phyloP scores from a whole-genome alignment of 2,113 vertebrate genomes.

The Motacilla alba region DNA sequence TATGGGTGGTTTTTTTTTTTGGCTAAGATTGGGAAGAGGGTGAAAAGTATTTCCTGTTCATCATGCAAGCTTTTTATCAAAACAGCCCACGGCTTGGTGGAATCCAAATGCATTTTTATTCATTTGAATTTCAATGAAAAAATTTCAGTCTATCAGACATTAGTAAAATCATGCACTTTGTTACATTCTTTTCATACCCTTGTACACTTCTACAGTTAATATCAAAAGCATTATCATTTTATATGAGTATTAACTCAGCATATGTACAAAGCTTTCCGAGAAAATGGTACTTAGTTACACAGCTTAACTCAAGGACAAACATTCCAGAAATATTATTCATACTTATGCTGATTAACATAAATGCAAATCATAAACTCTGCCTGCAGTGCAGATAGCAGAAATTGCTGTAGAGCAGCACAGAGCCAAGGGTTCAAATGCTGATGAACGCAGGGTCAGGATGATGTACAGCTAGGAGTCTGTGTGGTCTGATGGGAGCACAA shows the following conservation, averaged over 20 bases:
- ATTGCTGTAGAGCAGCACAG: not conserved
- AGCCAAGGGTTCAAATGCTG: not conserved
- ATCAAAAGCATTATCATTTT: slow-evolving; percentile 42
- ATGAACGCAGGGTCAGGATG: not conserved
- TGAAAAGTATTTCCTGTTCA: not conserved
- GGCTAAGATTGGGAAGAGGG: not conserved
- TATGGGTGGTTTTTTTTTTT: not conserved
- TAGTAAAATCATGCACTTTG: slow-evolving; percentile 13
- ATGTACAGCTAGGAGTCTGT: not conserved
- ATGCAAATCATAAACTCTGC: slow-evolving; percentile 48
- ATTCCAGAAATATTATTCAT: slow-evolving; percentile 64
- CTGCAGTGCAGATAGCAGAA: slow-evolving; percentile 6
- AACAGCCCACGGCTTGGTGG: not conserved
- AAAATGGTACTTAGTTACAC: not conserved
- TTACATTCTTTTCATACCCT: slow-evolving; percentile 31
- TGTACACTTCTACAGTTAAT: not conserved
- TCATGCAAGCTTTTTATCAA: not conserved
- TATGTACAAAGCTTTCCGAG: slow-evolving; percentile 22
- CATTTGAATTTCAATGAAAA: slow-evolving; percentile 46
- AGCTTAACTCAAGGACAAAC: slow-evolving; percentile 46
- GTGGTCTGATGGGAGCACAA: not conserved
- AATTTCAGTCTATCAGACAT: not conserved
- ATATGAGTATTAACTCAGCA: slow-evolving; percentile 32
- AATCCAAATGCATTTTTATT: slow-evolving; percentile 26
- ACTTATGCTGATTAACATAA: slow-evolving; percentile 58